phyloP scores from a whole-genome alignment of 2,113 vertebrate genomes.

The Monopterus albus region DNA sequence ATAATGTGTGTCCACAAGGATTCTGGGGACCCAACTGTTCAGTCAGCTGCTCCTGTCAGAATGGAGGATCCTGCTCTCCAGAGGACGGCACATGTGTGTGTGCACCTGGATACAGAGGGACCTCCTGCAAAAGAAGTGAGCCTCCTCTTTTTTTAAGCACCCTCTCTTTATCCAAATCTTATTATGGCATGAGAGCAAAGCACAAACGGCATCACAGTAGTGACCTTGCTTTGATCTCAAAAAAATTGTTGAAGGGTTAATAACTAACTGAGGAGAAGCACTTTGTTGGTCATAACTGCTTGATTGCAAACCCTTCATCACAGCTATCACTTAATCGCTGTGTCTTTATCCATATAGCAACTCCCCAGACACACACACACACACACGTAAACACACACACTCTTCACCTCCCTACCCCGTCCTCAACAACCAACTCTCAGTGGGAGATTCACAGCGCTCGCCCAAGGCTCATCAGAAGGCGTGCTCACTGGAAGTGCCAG shows the following conservation, averaged over 20 bases:
- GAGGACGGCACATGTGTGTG: conserved; percentile 96
- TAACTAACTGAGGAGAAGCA: conserved; percentile 54
- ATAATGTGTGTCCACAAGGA: conserved; percentile 90
- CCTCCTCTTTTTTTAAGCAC: not conserved
- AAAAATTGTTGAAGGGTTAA: conserved; percentile 55
- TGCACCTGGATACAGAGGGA: conserved; percentile 93
- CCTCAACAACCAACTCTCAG: conserved; percentile 60
- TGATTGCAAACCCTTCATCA: conserved; percentile 76
- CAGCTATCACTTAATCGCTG: conserved; percentile 78
- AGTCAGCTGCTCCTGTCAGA: conserved; percentile 94
- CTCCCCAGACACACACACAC: conserved; percentile 23
- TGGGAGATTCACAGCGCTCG: conserved; percentile 56
- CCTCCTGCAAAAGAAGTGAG: conserved; percentile 97
- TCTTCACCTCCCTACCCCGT: conserved; percentile 39
- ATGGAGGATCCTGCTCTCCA: conserved; percentile 94
- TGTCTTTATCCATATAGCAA: conserved; percentile 45
- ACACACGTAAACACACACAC: not conserved
- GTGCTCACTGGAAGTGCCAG: conserved; percentile 50
- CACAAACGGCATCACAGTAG: conserved; percentile 31
- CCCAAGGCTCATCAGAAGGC: conserved; percentile 75
- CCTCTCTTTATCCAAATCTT: conserved; percentile 14
- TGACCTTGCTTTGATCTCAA: conserved; percentile 73
- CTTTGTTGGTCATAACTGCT: conserved; percentile 66
- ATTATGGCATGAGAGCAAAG: not conserved
- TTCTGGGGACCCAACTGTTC: conserved; percentile 98